phyloP scores from a whole-genome alignment of 2,888 invertebrate species.

The Cristatella mucedo region DNA sequence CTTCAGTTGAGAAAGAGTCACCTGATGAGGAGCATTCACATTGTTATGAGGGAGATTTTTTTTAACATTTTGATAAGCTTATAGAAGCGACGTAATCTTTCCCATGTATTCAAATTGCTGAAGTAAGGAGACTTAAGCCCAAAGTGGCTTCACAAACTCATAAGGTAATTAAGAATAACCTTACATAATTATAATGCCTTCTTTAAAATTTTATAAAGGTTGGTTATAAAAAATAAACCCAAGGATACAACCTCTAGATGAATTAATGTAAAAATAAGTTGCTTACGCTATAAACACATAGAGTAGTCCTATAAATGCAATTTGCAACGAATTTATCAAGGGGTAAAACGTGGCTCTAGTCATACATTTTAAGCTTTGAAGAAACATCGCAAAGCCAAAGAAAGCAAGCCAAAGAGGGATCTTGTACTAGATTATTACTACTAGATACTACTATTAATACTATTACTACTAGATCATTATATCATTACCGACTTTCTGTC shows the following conservation, averaged over 20 bases:
- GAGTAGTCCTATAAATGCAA: not conserved
- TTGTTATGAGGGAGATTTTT: no score
- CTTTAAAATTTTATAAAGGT: not conserved
- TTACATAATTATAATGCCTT: slow-evolving; percentile 10
- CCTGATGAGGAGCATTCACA: slow-evolving; percentile 11
- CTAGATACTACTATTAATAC: no score
- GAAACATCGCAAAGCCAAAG: no score
- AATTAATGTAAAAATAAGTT: slow-evolving; percentile 15
- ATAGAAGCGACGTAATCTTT: no score
- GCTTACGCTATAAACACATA: slow-evolving; percentile 13
- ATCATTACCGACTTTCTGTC: no score
- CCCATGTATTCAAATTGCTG: slow-evolving; percentile 48
- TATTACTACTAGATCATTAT: no score
- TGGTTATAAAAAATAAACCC: slow-evolving; percentile 10
- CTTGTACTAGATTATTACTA: no score
- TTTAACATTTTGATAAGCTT: no score
- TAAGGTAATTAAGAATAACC: slow-evolving; percentile 16
- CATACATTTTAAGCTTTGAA: no score
- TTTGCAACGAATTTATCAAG: slow-evolving; percentile 39
- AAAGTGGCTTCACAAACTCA: slow-evolving; percentile 50
- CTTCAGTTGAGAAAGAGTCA: no score
- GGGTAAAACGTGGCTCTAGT: no score
- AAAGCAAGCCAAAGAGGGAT: no score
- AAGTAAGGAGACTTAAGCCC: slow-evolving; percentile 49
- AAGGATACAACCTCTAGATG: slow-evolving; percentile 15